Percentiles rank a stretch among this genome's conserved stretches.
These are phyloP conservation scores for Pantherophis alleghaniensis DNA, from an alignment of 2,797 vertebrate genomes.

Conservation along the genomic window DNA sequence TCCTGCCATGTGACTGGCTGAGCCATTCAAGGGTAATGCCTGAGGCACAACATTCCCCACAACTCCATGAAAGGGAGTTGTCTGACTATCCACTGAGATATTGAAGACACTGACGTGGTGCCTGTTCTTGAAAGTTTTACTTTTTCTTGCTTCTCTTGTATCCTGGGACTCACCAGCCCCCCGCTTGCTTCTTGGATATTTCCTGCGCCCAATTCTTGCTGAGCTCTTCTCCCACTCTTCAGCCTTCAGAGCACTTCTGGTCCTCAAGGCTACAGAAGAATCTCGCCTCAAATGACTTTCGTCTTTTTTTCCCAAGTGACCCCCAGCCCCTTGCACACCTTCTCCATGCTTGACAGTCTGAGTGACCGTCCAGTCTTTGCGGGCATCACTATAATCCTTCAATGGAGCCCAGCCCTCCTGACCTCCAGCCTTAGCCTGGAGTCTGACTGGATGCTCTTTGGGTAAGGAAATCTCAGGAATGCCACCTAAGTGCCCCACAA, in stretches of 20 bases:
- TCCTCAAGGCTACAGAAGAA: neutral
- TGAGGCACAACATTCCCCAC: slow-evolving; percentile 39
- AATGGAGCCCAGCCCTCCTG: neutral
- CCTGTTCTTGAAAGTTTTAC: slow-evolving; percentile 18
- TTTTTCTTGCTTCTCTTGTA: slow-evolving; percentile 41
- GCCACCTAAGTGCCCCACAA: neutral
- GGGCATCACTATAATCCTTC: neutral
- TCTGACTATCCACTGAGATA: neutral
- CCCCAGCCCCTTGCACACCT: neutral
- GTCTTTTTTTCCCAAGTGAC: neutral
- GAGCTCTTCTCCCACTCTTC: neutral
- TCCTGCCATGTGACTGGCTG: slow-evolving; percentile 31
- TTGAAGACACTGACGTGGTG: neutral
- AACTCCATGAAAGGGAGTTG: neutral
- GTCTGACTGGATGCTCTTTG: neutral
- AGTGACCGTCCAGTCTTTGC: neutral
- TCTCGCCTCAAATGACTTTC: neutral
- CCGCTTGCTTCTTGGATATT: slow-evolving; percentile 28
- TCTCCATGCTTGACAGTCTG: neutral
- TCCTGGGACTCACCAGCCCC: slow-evolving; percentile 23
- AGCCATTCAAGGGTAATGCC: slow-evolving; percentile 68
- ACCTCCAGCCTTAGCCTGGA: neutral
- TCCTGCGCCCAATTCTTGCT: neutral
- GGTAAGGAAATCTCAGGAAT: neutral
- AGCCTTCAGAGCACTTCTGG: neutral